Conservation (phyloP, 2,113 vertebrate species). For the Hepsetus odoe region DNA sequence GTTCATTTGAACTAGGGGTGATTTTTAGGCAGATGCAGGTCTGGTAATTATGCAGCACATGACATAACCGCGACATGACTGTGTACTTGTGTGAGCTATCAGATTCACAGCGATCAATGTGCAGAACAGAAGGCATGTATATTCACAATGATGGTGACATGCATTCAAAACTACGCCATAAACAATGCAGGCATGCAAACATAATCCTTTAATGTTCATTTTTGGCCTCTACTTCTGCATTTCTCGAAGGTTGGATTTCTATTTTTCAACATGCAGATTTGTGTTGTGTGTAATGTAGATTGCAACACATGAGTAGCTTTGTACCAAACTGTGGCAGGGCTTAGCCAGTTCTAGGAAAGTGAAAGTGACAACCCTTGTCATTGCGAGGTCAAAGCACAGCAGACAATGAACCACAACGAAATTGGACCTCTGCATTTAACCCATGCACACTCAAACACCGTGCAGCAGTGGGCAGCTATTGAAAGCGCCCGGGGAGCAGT, state of each 20-base stretch:
- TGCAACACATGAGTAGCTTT: not conserved
- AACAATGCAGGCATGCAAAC: constrained; percentile 15
- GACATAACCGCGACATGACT: constrained; percentile 5
- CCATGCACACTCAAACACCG: no score
- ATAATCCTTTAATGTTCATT: not conserved
- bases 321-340: constrained; percentile 2
- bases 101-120: not conserved
- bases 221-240: not conserved
- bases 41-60: constrained; percentile 3
- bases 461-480: no score
- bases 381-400: no score
- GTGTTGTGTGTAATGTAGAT: not conserved
- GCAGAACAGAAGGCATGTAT: not conserved
- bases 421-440: no score
- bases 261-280: not conserved
- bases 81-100: constrained; percentile 7
- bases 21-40: not conserved
- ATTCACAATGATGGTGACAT: not conserved
- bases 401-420: no score
- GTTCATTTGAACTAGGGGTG: not conserved
- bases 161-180: constrained; percentile 29
- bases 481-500: no score
- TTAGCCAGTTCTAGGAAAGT: constrained; percentile 17
- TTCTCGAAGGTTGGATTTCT: not conserved
- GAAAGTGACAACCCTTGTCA: no score